These are phyloP conservation scores for Pandemis cinnamomeana DNA, from an alignment of 2,888 invertebrate species.

Conservation along the genomic window DNA sequence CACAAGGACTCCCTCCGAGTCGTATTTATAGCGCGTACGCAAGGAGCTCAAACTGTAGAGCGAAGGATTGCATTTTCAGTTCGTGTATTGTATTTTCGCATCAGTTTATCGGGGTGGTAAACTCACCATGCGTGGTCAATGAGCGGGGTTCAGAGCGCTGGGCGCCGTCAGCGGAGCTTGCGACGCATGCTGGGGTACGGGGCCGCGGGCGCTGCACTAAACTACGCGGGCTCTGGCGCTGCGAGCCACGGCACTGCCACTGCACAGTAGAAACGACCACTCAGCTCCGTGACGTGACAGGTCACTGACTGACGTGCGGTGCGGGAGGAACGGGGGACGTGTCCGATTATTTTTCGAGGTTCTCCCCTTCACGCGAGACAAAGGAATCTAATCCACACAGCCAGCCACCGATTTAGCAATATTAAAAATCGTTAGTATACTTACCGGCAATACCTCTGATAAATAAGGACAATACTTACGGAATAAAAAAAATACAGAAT, in stretches of 20 bases:
- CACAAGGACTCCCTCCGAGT: neutral
- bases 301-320: slow-evolving; percentile 16
- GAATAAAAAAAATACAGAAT: too few species aligned
- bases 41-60: neutral
- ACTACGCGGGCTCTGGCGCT: neutral
- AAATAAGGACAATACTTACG: too few species aligned
- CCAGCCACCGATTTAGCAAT: neutral
- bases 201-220: neutral
- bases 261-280: neutral
- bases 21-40: slow-evolving; percentile 3
- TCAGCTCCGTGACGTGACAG: slow-evolving; percentile 6
- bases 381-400: slow-evolving; percentile 7
- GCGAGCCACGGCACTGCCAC: neutral
- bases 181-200: neutral
- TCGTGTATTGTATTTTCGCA: neutral
- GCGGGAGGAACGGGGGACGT: slow-evolving; percentile 9
- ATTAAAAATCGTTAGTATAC: too few species aligned
- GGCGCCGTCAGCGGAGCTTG: neutral
- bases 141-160: neutral
- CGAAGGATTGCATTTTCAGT: neutral
- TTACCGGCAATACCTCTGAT: too few species aligned
- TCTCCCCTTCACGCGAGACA: neutral
- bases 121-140: slow-evolving; percentile 12
- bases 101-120: slow-evolving; percentile 1
- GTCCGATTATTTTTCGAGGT: slow-evolving; percentile 1